Conservation (phyloP, 2,888 invertebrate genomes). For the Morpho deidamia region DNA sequence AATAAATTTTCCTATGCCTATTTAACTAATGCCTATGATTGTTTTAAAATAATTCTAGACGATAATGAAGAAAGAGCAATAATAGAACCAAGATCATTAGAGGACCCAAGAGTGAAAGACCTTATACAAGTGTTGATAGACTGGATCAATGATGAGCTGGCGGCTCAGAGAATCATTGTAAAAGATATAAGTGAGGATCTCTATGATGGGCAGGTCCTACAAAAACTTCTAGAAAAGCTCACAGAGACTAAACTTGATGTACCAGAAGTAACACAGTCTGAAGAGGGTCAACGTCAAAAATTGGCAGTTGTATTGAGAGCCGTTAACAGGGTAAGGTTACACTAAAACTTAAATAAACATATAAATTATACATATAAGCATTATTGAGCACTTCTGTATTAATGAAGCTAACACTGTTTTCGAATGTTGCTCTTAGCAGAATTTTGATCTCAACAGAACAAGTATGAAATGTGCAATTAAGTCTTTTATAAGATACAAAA, state of each 20-base stretch:
- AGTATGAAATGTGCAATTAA: too few species aligned
- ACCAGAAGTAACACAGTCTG: slow-evolving; percentile 98
- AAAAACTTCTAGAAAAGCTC: slow-evolving; percentile 88
- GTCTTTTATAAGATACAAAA: too few species aligned
- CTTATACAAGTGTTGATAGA: slow-evolving; percentile 93
- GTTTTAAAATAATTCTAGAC: slow-evolving; percentile 76
- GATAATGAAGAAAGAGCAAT: slow-evolving; percentile 98
- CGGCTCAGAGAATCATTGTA: slow-evolving; percentile 97
- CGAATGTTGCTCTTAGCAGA: too few species aligned
- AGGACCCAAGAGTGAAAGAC: slow-evolving; percentile 91
- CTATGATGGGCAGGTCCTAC: slow-evolving; percentile 94
- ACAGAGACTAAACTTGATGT: slow-evolving; percentile 95
- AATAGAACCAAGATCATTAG: slow-evolving; percentile 92
- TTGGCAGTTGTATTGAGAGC: slow-evolving; percentile 91
- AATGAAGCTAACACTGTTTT: too few species aligned
- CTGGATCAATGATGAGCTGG: slow-evolving; percentile 99
- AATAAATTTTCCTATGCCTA: too few species aligned
- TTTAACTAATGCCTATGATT: not conserved
- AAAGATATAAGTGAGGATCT: slow-evolving; percentile 97
- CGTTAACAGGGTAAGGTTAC: slow-evolving; percentile 85
- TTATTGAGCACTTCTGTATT: not conserved
- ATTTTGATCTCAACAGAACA: too few species aligned
- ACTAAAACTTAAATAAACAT: not conserved
- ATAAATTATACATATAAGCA: not conserved
- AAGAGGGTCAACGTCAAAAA: slow-evolving; percentile 98